Conservation (phyloP, 1,140 invertebrate species). For the Ephestia elutella region DNA sequence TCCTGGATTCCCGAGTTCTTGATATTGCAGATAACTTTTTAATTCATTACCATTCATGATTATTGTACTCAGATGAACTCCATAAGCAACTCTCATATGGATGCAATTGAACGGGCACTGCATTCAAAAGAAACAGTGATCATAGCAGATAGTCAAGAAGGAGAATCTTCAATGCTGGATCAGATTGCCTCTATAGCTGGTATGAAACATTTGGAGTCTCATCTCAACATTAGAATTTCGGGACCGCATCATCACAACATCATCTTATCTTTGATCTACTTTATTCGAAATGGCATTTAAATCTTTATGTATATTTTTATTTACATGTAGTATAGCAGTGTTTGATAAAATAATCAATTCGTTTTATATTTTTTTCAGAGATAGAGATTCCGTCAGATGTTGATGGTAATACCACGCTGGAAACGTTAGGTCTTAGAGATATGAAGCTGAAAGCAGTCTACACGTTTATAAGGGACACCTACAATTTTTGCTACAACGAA, state of each 20-base stretch:
- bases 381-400: not conserved
- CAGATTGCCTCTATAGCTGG: slow-evolving; percentile 3
- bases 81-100: not conserved
- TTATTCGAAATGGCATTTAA: too few species aligned
- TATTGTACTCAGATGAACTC: not conserved
- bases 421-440: not conserved
- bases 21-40: too few species aligned
- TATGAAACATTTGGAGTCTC: not conserved
- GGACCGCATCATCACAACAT: too few species aligned
- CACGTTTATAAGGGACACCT: not conserved
- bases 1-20: too few species aligned
- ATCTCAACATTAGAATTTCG: too few species aligned
- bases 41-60: too few species aligned
- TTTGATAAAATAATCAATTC: too few species aligned
- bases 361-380: slow-evolving; percentile 3
- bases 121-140: not conserved
- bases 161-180: not conserved
- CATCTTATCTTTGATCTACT: too few species aligned
- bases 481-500: not conserved
- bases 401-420: not conserved
- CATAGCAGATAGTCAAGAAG: not conserved
- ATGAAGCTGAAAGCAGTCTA: not conserved
- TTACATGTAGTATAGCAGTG: too few species aligned
- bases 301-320: too few species aligned
- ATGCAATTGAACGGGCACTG: slow-evolving; percentile 3